Percentiles rank a stretch among this genome's conserved stretches.
Conservation (phyloP, 2,113 vertebrate species). For the Nibea albiflora region DNA sequence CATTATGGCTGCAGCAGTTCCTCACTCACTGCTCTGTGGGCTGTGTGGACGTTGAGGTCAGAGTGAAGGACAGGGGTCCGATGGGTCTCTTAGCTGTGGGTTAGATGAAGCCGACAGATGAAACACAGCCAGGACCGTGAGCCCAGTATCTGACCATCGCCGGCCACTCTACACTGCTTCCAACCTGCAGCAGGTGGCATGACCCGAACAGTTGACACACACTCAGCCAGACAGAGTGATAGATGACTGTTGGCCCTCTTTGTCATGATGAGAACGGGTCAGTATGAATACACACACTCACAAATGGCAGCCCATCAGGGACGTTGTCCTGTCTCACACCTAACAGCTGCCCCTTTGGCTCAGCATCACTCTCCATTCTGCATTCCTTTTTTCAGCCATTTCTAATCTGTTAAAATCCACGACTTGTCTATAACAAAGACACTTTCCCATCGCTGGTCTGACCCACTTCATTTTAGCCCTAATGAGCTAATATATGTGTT, state of each 20-base stretch:
- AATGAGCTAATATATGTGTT: background rate
- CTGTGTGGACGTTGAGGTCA: constrained; percentile 17
- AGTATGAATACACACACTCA: constrained; percentile 34
- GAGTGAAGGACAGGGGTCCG: constrained; percentile 25
- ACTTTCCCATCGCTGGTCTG: background rate
- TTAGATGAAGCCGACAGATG: constrained; percentile 1
- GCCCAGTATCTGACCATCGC: constrained; percentile 11
- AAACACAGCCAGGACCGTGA: background rate
- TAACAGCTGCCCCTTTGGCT: constrained; percentile 56
- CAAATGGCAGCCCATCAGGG: constrained; percentile 39
- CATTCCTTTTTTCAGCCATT: background rate
- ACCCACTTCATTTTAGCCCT: background rate
- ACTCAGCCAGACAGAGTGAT: constrained; percentile 60
- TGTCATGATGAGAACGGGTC: constrained; percentile 29
- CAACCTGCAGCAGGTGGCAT: constrained; percentile 48
- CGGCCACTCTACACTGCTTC: background rate
- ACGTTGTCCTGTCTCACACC: constrained; percentile 23
- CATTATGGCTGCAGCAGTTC: background rate
- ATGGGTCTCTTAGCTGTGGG: constrained; percentile 1
- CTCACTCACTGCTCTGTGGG: background rate
- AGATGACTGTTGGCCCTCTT: constrained; percentile 55
- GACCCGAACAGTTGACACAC: constrained; percentile 45
- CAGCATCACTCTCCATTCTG: background rate
- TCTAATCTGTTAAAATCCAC: constrained; percentile 1
- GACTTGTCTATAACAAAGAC: background rate